These are phyloP conservation scores for Laodelphax striatellus DNA, from an alignment of 1,140 invertebrate genomes.

Conservation along the genomic window DNA sequence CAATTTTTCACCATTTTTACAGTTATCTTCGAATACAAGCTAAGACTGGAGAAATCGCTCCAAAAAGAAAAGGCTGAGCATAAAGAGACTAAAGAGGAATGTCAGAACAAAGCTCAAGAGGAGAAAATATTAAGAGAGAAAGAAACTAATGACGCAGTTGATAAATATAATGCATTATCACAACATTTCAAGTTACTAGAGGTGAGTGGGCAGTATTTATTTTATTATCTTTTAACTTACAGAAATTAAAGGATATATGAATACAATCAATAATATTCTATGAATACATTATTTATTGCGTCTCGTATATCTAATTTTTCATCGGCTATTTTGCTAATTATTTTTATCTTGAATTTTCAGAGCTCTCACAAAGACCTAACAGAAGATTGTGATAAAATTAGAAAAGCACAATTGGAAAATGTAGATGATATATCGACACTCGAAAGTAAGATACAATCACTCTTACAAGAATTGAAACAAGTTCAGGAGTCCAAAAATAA, in stretches of 20 bases:
- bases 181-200: conserved; percentile 35
- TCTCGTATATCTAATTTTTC: too few species aligned
- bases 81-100: conserved; percentile 33
- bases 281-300: too few species aligned
- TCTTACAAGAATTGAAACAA: conserved; percentile 4
- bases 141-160: conserved; percentile 34
- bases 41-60: conserved; percentile 36
- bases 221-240: too few species aligned
- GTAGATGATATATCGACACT: conserved; percentile 4
- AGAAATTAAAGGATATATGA: too few species aligned
- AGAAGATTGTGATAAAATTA: conserved; percentile 10
- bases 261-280: too few species aligned
- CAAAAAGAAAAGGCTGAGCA: conserved; percentile 39
- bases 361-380: conserved; percentile 13
- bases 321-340: conserved; percentile 14
- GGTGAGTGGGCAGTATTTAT: conserved; percentile 1
- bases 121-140: conserved; percentile 36
- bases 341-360: conserved; percentile 22
- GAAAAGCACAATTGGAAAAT: conserved; percentile 7
- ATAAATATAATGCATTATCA: conserved; percentile 35
- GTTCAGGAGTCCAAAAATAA: conserved; percentile 3
- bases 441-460: conserved; percentile 5
- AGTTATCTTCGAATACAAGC: conserved; percentile 41
- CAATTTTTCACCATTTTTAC: conserved; percentile 15
- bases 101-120: conserved; percentile 32